phyloP scores from a whole-genome alignment of 2,888 invertebrate species.

The Drosophila cyrtoloma region DNA sequence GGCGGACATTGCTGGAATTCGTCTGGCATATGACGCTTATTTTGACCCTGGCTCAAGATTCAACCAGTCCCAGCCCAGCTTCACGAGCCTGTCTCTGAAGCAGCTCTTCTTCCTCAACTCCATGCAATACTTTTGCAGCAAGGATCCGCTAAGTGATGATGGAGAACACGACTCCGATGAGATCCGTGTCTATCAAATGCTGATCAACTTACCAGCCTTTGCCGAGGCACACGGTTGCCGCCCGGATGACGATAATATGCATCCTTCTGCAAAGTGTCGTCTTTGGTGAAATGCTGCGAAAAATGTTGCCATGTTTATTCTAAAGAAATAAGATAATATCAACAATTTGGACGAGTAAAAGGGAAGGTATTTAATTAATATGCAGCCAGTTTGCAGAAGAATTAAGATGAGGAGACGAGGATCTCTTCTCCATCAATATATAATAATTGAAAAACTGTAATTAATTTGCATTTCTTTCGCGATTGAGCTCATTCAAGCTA shows the following conservation, averaged over 20 bases:
- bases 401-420: too few species aligned
- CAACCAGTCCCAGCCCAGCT: conserved; percentile 24
- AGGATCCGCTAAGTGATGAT: conserved; percentile 19
- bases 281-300: conserved; percentile 57
- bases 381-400: not conserved
- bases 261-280: conserved; percentile 67
- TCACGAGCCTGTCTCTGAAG: conserved; percentile 44
- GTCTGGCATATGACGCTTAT: conserved; percentile 68
- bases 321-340: not conserved
- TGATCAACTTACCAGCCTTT: conserved; percentile 71
- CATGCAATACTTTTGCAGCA: conserved; percentile 82
- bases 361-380: not conserved
- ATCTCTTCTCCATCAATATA: not conserved
- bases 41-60: conserved; percentile 38
- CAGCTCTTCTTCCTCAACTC: conserved; percentile 76
- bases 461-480: not conserved
- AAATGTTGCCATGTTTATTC: not conserved
- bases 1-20: conserved; percentile 77
- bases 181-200: conserved; percentile 66
- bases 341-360: not conserved
- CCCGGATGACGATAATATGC: conserved; percentile 57
- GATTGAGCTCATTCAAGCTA: not conserved
- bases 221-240: conserved; percentile 62
- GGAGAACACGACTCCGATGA: conserved; percentile 75
- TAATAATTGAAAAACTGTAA: not conserved